phyloP scores from a whole-genome alignment of 1,140 invertebrate species.

The Tetramorium parvispinum region DNA sequence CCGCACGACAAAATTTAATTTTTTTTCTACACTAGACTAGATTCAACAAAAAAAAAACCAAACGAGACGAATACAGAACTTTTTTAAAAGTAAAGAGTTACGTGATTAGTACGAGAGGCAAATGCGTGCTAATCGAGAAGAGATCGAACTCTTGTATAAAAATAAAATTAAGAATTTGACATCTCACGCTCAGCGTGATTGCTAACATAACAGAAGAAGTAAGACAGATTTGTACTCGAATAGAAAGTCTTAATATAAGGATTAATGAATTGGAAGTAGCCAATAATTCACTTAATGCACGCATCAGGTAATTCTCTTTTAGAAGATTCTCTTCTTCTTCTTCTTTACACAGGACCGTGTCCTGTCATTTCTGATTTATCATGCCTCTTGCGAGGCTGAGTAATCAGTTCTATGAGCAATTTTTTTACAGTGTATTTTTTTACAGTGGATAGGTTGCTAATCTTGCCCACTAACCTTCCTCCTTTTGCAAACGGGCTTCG shows the following conservation, averaged over 20 bases:
- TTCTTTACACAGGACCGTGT: no score
- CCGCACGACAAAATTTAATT: neutral
- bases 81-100: conserved; percentile 89
- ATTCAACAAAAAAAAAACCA: neutral
- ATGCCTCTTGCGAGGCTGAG: no score
- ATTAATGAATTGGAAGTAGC: conserved; percentile 91
- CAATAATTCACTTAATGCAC: conserved; percentile 87
- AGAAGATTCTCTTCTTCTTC: conserved; percentile 69
- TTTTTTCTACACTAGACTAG: neutral
- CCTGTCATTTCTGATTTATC: no score
- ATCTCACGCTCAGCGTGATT: conserved; percentile 88
- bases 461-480: no score
- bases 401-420: no score
- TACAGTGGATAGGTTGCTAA: no score
- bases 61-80: no score
- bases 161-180: conserved; percentile 90
- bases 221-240: conserved; percentile 89
- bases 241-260: conserved; percentile 90
- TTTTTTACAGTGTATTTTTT: no score
- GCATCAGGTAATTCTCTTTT: conserved; percentile 76
- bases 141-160: conserved; percentile 94
- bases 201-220: conserved; percentile 92
- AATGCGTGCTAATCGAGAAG: conserved; percentile 94
- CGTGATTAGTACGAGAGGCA: conserved; percentile 97
- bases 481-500: no score